Conservation (phyloP, 2,888 invertebrate species). For the Acrobasis repandana region DNA sequence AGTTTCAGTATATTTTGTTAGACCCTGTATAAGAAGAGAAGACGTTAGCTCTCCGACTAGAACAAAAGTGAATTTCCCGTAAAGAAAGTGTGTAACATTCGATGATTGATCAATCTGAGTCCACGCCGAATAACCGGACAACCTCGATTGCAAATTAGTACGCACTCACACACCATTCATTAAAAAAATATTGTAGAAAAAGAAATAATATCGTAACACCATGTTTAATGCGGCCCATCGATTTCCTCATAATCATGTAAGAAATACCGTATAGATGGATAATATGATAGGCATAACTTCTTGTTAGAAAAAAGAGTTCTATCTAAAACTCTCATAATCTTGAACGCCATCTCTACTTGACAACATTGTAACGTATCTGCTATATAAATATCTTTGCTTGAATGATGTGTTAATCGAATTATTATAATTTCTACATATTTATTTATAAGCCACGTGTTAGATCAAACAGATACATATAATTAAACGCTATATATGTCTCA, state of each 20-base stretch:
- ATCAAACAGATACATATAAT: slow-evolving; percentile 3
- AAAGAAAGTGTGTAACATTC: slow-evolving; percentile 40
- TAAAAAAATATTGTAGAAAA: background rate
- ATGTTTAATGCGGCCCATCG: too few relatives aligned
- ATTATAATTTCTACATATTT: background rate
- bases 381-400: background rate
- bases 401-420: slow-evolving; percentile 1
- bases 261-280: too few relatives aligned
- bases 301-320: too few relatives aligned
- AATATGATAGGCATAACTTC: too few relatives aligned
- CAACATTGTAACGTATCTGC: too few relatives aligned
- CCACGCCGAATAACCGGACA: slow-evolving; percentile 30
- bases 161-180: background rate
- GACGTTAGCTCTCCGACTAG: slow-evolving; percentile 5
- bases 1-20: too few relatives aligned
- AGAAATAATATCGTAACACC: too few relatives aligned
- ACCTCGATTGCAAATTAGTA: slow-evolving; percentile 21
- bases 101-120: slow-evolving; percentile 40
- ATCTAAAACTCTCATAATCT: too few relatives aligned
- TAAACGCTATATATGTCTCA: background rate
- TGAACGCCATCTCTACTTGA: too few relatives aligned
- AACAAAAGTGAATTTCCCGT: slow-evolving; percentile 29
- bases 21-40: too few relatives aligned
- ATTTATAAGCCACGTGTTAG: slow-evolving; percentile 9
- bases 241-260: too few relatives aligned